A percentile compares a stretch with the other conserved stretches of the same genome.
Conservation (phyloP, 2,113 vertebrate genomes). For the Formicarius rufipectus region DNA sequence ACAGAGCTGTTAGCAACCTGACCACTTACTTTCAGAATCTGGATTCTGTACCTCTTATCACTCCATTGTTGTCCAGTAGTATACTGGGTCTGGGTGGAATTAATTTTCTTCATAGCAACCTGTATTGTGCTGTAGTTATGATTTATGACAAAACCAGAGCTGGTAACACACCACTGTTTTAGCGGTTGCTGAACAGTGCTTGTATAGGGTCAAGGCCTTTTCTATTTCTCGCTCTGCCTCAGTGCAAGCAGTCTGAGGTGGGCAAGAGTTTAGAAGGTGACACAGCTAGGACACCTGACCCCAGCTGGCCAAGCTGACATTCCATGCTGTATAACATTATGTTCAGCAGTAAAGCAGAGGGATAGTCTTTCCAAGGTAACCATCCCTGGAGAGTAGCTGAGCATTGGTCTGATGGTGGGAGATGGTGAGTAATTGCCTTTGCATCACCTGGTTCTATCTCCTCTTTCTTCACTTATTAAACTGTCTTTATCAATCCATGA, state of each 20-base stretch:
- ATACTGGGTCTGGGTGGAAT: not conserved
- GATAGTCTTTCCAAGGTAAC: not conserved
- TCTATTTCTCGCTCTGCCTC: not conserved
- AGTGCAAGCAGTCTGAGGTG: not conserved
- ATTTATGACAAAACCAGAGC: not conserved
- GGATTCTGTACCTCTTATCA: rapidly evolving
- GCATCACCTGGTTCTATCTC: not conserved
- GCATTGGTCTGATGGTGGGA: not conserved
- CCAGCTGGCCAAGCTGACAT: not conserved
- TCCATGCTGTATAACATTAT: not conserved
- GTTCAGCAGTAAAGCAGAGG: not conserved
- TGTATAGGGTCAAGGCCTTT: not conserved
- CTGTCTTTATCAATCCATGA: not conserved
- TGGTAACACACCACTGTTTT: not conserved
- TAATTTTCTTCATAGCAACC: not conserved
- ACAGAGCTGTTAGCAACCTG: not conserved
- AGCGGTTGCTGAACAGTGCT: not conserved
- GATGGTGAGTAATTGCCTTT: not conserved
- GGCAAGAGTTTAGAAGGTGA: not conserved
- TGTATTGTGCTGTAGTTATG: not conserved
- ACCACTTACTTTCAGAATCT: not conserved
- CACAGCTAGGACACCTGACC: not conserved
- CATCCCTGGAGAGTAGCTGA: not conserved
- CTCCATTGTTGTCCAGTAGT: not conserved
- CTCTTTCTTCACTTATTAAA: not conserved